A percentile compares a stretch with the other conserved stretches of the same genome.
Evolutionary conservation across 2,888 invertebrate genomes (phyloP).

Genomic region (Caenorhabditis wallacei): DNA sequence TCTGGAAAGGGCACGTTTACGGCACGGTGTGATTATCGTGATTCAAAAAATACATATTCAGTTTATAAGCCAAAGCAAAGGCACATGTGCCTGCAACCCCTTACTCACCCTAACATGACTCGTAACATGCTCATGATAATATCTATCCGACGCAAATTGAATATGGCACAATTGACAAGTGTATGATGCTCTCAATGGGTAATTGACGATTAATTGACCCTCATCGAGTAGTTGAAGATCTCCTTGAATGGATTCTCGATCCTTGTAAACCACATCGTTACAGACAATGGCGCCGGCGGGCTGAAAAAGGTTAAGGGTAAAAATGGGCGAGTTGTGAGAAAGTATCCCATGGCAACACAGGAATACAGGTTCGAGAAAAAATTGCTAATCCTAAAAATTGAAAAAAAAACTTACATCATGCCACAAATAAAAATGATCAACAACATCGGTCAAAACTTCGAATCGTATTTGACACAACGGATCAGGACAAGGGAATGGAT

Average conservation of each 20-base stretch:
- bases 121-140: slow-evolving; percentile 24
- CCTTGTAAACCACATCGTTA: slow-evolving; percentile 25
- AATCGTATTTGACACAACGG: slow-evolving; percentile 38
- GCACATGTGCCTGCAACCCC: no score
- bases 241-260: background rate
- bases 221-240: slow-evolving; percentile 35
- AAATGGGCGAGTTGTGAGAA: no score
- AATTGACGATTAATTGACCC: slow-evolving; percentile 8
- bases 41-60: no score
- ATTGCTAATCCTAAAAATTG: no score
- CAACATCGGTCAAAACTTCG: background rate
- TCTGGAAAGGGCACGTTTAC: no score
- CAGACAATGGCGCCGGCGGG: slow-evolving; percentile 13
- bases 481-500: slow-evolving; percentile 43
- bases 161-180: slow-evolving; percentile 27
- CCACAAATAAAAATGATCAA: slow-evolving; percentile 41
- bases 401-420: slow-evolving; percentile 41
- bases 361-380: no score
- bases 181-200: slow-evolving; percentile 21
- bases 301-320: slow-evolving; percentile 2
- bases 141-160: slow-evolving; percentile 14
- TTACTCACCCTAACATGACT: slow-evolving; percentile 33
- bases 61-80: no score
- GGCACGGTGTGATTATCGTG: no score
- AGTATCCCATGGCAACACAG: no score